Conservation (phyloP, 2,888 invertebrate species). For the Ischnus inquisitorius region DNA sequence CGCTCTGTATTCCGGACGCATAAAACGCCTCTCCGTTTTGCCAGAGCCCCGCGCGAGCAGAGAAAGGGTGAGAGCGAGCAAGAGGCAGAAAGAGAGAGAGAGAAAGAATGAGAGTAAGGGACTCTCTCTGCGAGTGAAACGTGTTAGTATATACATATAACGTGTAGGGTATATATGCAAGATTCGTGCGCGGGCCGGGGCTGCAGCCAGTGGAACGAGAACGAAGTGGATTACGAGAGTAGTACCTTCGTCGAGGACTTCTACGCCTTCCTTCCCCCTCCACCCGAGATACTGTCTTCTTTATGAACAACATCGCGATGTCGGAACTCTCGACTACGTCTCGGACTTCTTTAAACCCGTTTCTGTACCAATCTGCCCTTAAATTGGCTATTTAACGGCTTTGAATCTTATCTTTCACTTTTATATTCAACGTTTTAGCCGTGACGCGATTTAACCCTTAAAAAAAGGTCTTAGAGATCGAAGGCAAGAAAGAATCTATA, state of each 20-base stretch:
- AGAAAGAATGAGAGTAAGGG: not conserved
- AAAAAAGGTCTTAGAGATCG: not conserved
- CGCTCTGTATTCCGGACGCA: constrained; percentile 62
- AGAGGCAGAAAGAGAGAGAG: not conserved
- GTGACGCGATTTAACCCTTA: not conserved
- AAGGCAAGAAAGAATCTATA: not conserved
- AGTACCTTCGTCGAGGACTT: constrained; percentile 35
- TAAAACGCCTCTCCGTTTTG: constrained; percentile 62
- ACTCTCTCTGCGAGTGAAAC: constrained; percentile 49
- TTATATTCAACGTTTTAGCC: not conserved
- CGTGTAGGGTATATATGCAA: constrained; percentile 20
- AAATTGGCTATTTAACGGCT: constrained; percentile 3
- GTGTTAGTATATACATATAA: constrained; percentile 29
- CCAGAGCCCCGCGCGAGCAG: not conserved
- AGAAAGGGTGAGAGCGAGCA: not conserved
- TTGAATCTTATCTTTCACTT: not conserved
- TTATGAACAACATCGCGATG: constrained; percentile 46
- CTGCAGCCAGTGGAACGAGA: constrained; percentile 30
- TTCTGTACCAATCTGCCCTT: constrained; percentile 1
- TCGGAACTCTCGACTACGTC: constrained; percentile 3
- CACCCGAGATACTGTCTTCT: constrained; percentile 28
- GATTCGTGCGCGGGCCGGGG: constrained; percentile 22
- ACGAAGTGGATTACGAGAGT: constrained; percentile 67
- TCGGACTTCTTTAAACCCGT: constrained; percentile 1
- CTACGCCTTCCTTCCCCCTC: constrained; percentile 10